Evolutionary conservation across 2,113 vertebrate species (phyloP), one percentile per base, ranked within the genome.

Genomic region (Tychaedon coryphoeus): DNA sequence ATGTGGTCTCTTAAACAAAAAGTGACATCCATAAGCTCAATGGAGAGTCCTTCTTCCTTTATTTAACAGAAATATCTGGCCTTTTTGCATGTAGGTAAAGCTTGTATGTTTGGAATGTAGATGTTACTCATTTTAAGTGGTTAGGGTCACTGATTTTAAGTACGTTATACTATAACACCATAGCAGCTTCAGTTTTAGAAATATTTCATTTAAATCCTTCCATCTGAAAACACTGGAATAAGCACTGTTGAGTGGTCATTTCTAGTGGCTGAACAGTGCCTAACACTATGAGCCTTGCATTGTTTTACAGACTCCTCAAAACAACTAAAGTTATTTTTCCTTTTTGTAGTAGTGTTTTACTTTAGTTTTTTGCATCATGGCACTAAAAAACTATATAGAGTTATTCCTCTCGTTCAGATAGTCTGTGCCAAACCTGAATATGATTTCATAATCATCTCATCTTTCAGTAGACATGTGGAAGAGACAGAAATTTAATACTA

Each of bases 21-120:
- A 1, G 2, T 40, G 51, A 31, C 23, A n/a, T 72, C 67, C 50
- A 38, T 48, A 72, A 91, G 43, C n/a, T 48, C 12, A 0, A 0
- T 33, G 29, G 33, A 58, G 40, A 58, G 18, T 42, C 8, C 17
- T 40, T 40, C 17, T 36, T 40, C 19, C 6, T 54, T 66, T 71
- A 9, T 72, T 67, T 69, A 51, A 29, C 18, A 28, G 60, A 75
- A 91, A 45, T 36, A 47, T 4, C 1, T 50, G 14, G 38, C 8
- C n/a, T 65, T 53, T 65, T 78, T 5, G 6, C 20, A 31, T 43
- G 26, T 33, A 77, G 40, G 7, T 54, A 12, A 64, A 72, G 10
- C 10, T 45, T 54, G 15, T 71, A 25, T 1, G 0, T 58, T 75
- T 72, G 60, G 26, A 69, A 43, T 14, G 6, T 47, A 36, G 4